These are phyloP conservation scores for Falco columbarius DNA, from an alignment of 2,797 vertebrate genomes.

Conservation along the genomic window DNA sequence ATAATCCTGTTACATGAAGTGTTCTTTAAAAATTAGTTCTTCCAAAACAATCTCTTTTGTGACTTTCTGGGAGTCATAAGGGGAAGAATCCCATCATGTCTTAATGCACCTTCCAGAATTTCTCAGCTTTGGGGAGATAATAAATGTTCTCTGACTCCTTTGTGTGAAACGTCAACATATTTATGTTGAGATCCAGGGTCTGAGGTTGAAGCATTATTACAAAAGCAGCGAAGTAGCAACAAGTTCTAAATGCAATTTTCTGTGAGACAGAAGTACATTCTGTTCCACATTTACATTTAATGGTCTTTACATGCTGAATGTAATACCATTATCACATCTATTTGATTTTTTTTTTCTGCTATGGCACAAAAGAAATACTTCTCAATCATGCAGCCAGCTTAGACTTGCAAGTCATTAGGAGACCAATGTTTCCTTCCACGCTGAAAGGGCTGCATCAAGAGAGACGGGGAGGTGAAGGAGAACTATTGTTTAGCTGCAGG, in stretches of 20 bases:
- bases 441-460: neutral
- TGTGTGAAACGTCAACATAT: slow-evolving; percentile 42
- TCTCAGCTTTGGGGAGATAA: slow-evolving; percentile 51
- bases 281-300: slow-evolving; percentile 37
- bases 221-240: slow-evolving; percentile 40
- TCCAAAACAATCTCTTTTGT: neutral
- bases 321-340: slow-evolving; percentile 52
- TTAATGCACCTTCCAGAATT: slow-evolving; percentile 22
- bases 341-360: slow-evolving; percentile 51
- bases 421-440: neutral
- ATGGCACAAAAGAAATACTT: slow-evolving; percentile 20
- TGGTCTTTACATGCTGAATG: slow-evolving; percentile 59
- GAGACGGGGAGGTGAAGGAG: neutral
- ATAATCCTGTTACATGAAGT: neutral
- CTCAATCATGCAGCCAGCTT: slow-evolving; percentile 24
- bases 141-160: slow-evolving; percentile 52
- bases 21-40: neutral
- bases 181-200: slow-evolving; percentile 52
- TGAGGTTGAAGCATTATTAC: slow-evolving; percentile 53
- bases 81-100: slow-evolving; percentile 1
- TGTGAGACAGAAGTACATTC: slow-evolving; percentile 50
- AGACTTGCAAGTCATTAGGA: slow-evolving; percentile 16
- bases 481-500: slow-evolving; percentile 7
- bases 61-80: neutral
- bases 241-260: slow-evolving; percentile 57